These are phyloP conservation scores for Philopotamus ludificatus DNA, from an alignment of 1,140 invertebrate genomes.

Conservation along the genomic window DNA sequence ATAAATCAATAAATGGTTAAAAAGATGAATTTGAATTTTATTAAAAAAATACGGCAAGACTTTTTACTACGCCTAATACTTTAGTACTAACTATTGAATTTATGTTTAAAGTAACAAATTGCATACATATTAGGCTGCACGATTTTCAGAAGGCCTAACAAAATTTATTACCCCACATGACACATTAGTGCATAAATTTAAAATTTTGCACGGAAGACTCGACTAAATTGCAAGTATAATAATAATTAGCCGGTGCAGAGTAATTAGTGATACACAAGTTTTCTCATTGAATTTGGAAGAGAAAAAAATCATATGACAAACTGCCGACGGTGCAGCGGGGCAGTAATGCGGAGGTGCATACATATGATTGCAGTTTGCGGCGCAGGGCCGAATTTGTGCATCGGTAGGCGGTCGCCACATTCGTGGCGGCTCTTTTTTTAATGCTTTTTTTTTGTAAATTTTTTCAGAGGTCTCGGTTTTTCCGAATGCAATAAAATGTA, in stretches of 20 bases:
- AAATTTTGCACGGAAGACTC: too few relatives aligned
- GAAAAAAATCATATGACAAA: neutral
- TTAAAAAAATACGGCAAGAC: too few relatives aligned
- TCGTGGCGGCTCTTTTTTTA: too few relatives aligned
- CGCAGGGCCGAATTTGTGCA: slow-evolving; percentile 14
- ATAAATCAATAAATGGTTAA: too few relatives aligned
- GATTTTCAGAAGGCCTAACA: too few relatives aligned
- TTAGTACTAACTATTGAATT: neutral
- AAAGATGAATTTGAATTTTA: too few relatives aligned
- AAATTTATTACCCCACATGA: too few relatives aligned
- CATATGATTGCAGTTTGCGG: slow-evolving; percentile 6
- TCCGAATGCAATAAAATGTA: slow-evolving; percentile 35
- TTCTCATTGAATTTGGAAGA: neutral
- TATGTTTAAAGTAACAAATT: neutral
- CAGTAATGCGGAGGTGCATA: neutral
- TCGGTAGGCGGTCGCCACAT: slow-evolving; percentile 28
- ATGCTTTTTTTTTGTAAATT: slow-evolving; percentile 15
- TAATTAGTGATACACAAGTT: neutral
- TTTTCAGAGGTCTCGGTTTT: slow-evolving; percentile 17
- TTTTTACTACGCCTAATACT: too few relatives aligned
- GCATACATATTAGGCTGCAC: neutral
- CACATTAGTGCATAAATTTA: too few relatives aligned
- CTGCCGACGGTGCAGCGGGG: neutral
- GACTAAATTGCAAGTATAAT: neutral
- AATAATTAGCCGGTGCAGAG: neutral